A percentile compares a stretch with the other conserved stretches of the same genome.
These are phyloP conservation scores for Arctia plantaginis DNA, from an alignment of 2,888 invertebrate genomes.

Conservation along the genomic window DNA sequence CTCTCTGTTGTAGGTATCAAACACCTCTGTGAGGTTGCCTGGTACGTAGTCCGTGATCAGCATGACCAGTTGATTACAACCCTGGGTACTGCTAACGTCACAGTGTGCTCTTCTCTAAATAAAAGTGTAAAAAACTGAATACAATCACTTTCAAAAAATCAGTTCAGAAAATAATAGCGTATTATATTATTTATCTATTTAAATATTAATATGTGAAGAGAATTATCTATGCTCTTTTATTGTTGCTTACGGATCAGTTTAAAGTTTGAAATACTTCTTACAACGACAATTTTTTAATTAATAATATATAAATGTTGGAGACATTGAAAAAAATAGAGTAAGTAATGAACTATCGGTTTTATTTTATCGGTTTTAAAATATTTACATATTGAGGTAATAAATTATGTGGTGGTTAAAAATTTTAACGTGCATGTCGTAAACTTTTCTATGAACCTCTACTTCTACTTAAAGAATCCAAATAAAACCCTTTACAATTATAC, in stretches of 20 bases:
- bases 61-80: slow-evolving; percentile 99
- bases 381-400: no score
- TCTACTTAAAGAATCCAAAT: not conserved
- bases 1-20: slow-evolving; percentile 92
- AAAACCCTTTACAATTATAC: not conserved
- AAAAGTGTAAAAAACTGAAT: not conserved
- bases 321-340: not conserved
- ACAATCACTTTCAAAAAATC: no score
- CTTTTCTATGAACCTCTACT: not conserved
- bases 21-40: slow-evolving; percentile 94
- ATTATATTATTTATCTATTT: no score
- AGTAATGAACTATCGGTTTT: no score
- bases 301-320: not conserved
- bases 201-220: no score
- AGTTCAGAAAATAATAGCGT: no score
- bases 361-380: no score
- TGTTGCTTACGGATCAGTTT: not conserved
- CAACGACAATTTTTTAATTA: not conserved
- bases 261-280: not conserved
- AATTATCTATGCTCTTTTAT: not conserved
- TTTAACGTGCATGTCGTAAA: not conserved
- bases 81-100: slow-evolving; percentile 76
- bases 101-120: slow-evolving; percentile 69
- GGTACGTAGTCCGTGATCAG: slow-evolving; percentile 98
- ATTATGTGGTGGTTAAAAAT: not conserved